These are phyloP conservation scores for Tapirus terrestris DNA, from an alignment of 2,113 vertebrate genomes.

Conservation along the genomic window DNA sequence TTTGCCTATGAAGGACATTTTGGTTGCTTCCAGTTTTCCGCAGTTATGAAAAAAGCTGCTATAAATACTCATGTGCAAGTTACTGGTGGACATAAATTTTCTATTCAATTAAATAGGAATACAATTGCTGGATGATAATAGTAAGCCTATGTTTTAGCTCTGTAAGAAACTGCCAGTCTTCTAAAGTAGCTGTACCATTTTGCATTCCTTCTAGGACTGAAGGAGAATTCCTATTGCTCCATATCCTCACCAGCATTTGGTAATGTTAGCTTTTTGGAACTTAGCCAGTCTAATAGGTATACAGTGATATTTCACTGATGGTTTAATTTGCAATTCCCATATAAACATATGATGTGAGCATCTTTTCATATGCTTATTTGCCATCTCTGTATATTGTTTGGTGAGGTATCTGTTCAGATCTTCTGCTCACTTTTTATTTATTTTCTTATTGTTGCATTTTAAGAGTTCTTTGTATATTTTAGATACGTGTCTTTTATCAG, in stretches of 20 bases:
- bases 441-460: background rate
- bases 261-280: background rate
- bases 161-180: background rate
- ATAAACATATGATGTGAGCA: background rate
- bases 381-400: background rate
- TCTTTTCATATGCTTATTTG: background rate
- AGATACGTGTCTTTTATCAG: background rate
- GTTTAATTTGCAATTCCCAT: background rate
- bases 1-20: background rate
- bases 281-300: background rate
- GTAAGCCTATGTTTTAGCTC: background rate
- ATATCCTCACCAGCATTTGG: background rate
- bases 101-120: background rate
- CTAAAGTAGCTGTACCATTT: background rate
- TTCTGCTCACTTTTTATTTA: background rate
- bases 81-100: background rate
- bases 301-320: background rate
- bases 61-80: background rate
- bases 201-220: background rate
- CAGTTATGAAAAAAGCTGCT: background rate
- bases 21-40: background rate
- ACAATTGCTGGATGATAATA: background rate
- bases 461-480: background rate
- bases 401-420: background rate
- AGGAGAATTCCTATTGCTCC: background rate